phyloP scores from a whole-genome alignment of 2,888 invertebrate genomes.

The Nemurella pictetii region DNA sequence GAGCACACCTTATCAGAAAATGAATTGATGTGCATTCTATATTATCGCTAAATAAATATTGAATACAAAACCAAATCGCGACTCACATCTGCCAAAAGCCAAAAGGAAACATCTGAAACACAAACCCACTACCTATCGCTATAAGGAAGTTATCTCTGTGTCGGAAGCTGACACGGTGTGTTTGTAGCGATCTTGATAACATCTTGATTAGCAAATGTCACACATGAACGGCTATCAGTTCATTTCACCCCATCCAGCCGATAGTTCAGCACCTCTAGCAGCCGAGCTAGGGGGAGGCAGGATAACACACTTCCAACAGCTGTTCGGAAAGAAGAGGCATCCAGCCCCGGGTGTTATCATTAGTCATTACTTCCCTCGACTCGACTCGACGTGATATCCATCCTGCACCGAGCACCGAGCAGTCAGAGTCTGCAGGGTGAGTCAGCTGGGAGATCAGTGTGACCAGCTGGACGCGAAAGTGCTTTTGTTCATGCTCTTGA shows the following conservation, averaged over 20 bases:
- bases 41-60: no score
- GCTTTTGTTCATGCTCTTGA: not conserved
- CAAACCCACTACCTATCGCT: no score
- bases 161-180: not conserved
- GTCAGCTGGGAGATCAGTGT: not conserved
- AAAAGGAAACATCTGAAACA: no score
- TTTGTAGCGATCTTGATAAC: not conserved
- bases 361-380: conserved; percentile 2
- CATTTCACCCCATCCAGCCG: not conserved
- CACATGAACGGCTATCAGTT: not conserved
- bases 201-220: not conserved
- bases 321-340: not conserved
- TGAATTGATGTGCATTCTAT: no score
- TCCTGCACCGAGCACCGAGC: not conserved
- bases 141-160: no score
- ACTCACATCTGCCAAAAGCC: no score
- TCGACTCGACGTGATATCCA: no score
- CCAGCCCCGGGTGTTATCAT: conserved; percentile 1
- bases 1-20: no score
- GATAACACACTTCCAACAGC: not conserved
- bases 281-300: not conserved
- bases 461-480: conserved; percentile 9
- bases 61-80: no score
- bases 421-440: not conserved
- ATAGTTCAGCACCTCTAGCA: not conserved